Base-by-base conservation (phyloP, 2,113 vertebrate genomes). In the Origma solitaria region DNA sequence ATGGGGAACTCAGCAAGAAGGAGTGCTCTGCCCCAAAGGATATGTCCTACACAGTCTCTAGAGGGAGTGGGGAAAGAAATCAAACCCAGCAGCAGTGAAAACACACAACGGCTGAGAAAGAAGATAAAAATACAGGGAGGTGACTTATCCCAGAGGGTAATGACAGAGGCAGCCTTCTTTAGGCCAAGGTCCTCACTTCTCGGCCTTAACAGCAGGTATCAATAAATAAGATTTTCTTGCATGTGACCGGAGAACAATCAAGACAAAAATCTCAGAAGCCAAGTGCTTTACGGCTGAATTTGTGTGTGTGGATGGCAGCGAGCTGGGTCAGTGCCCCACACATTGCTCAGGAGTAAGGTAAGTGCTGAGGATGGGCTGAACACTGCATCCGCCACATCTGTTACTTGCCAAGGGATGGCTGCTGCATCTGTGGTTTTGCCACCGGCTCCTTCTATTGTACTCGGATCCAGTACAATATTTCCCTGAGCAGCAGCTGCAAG, bases 361-460 rank as follows among this genome's bases (percentile, higher is more conserved):
- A 89, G 69, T 50, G 94, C 44, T 6, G 64, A 33, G 42, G 75
- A 82, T 38, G 60, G 84, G 81, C 53, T 71, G 65, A 40, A 19
- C 1, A 1, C 72, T 42, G 69, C 68, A 11, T 1, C 15, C 10
- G 3, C 31, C 61, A 53, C 77, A 78, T 92, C 76, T 94, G 69
- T 66, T 92, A 17, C 56, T 83, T 92, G 84, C 84, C 93, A 78
- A 44, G 47, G 51, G 68, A 45, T 68, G 86, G 57, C 64, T 70
- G 79, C 88, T 84, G 60, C 75, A 72, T 90, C 89, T 93, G 72
- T 65, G 94, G 69, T 79, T 95, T 93, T 92, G 90, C 95, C 94
- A 96, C 80, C 0, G 0, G 71, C 53, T 89, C 61, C n/a, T n/a
- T n/a, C n/a, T n/a, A n/a, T n/a, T n/a, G n/a, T n/a, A n/a, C n/a